These are phyloP conservation scores for Gavia stellata DNA, from an alignment of 2,113 vertebrate species.

Conservation along the genomic window DNA sequence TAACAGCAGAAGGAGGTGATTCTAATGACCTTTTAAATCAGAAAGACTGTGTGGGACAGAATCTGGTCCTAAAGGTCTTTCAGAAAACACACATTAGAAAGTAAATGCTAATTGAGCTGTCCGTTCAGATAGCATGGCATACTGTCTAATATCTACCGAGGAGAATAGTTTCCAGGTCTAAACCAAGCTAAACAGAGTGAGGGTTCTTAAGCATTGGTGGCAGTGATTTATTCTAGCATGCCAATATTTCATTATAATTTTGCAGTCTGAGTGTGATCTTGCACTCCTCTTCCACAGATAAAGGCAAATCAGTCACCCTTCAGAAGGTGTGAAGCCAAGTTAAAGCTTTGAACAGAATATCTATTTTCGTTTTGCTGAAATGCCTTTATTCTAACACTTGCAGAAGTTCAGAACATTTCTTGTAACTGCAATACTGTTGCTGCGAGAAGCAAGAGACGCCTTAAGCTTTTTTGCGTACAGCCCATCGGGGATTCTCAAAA, in stretches of 20 bases:
- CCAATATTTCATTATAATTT: background rate
- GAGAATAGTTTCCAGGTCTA: background rate
- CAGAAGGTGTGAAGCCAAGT: background rate
- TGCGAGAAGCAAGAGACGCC: background rate
- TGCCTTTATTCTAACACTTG: background rate
- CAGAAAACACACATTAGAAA: background rate
- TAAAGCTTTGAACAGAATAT: background rate
- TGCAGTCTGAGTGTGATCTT: background rate
- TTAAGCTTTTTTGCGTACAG: background rate
- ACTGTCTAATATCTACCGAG: background rate
- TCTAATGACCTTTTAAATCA: constrained; percentile 27
- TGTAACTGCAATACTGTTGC: background rate
- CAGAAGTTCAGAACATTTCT: background rate
- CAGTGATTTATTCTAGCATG: background rate
- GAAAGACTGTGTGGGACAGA: background rate
- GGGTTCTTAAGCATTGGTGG: background rate
- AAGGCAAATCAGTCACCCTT: background rate
- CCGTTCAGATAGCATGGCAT: background rate
- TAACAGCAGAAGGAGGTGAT: background rate
- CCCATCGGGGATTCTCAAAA: background rate
- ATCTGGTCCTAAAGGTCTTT: constrained; percentile 2
- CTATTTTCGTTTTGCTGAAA: background rate
- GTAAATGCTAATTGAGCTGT: constrained; percentile 12
- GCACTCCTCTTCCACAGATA: background rate
- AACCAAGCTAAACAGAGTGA: background rate